Conservation (phyloP, 1,140 invertebrate genomes). For the Charaxes varanes region DNA sequence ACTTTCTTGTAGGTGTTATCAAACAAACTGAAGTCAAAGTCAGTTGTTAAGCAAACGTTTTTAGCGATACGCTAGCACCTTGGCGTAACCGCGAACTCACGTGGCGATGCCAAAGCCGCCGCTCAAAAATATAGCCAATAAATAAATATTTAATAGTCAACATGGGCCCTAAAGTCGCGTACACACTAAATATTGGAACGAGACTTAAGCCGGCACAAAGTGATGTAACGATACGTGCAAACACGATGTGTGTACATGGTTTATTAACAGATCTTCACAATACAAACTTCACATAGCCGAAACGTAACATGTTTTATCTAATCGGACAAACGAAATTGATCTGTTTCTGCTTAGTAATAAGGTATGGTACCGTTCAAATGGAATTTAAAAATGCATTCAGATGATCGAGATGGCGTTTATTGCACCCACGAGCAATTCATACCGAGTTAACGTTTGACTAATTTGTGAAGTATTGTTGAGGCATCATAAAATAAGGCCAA, state of each 20-base stretch:
- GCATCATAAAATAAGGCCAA: conserved; percentile 46
- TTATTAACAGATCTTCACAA: conserved; percentile 66
- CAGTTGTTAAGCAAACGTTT: conserved; percentile 24
- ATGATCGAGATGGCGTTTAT: conserved; percentile 58
- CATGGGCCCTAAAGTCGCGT: conserved; percentile 57
- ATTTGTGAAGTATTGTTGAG: conserved; percentile 66
- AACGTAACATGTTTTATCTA: conserved; percentile 20
- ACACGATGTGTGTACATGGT: conserved; percentile 53
- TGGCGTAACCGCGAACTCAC: conserved; percentile 49
- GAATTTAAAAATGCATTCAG: conserved; percentile 40
- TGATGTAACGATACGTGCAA: conserved; percentile 61
- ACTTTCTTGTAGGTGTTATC: no score
- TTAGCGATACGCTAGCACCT: conserved; percentile 41
- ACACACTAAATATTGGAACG: conserved; percentile 63
- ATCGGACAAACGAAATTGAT: conserved; percentile 4
- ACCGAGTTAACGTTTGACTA: conserved; percentile 68
- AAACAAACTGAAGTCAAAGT: conserved; percentile 1
- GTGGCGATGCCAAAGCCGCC: conserved; percentile 42
- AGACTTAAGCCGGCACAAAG: conserved; percentile 59
- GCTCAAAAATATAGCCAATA: conserved; percentile 48
- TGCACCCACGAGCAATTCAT: conserved; percentile 64
- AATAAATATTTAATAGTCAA: conserved; percentile 66
- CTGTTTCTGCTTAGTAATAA: conserved; percentile 14
- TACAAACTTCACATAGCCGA: conserved; percentile 8
- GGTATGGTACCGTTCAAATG: conserved; percentile 2